Conservation (phyloP, 1,140 invertebrate genomes). For the Heliconius hewitsoni region DNA sequence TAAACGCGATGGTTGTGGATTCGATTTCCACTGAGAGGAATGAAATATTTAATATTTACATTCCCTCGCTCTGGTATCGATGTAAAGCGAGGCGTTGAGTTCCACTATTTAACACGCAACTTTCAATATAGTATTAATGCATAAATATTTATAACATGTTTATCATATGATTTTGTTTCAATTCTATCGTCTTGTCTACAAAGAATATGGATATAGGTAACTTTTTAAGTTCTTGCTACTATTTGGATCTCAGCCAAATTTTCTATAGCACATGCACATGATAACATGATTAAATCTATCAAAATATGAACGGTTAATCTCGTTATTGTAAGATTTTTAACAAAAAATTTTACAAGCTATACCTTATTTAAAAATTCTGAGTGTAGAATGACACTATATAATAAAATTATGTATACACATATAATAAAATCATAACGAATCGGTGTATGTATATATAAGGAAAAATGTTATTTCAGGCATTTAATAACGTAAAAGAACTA, state of each 20-base stretch:
- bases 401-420: background rate
- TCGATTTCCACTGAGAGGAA: too few species aligned
- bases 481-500: too few species aligned
- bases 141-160: background rate
- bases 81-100: too few species aligned
- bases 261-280: background rate
- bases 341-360: background rate
- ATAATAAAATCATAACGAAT: too few species aligned
- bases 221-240: background rate
- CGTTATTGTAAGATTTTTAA: background rate
- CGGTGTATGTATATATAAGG: too few species aligned
- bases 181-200: background rate
- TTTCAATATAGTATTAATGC: background rate
- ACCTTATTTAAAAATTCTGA: too few species aligned
- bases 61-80: too few species aligned
- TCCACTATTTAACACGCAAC: too few species aligned
- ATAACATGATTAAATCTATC: background rate
- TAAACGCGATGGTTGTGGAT: too few species aligned
- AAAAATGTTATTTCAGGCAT: too few species aligned
- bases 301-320: background rate
- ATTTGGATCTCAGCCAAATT: constrained; percentile 2
- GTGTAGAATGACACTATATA: too few species aligned
- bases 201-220: background rate
- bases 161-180: background rate
- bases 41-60: too few species aligned